Conservation (phyloP, 2,797 vertebrate genomes). For the Trichosurus vulpecula region DNA sequence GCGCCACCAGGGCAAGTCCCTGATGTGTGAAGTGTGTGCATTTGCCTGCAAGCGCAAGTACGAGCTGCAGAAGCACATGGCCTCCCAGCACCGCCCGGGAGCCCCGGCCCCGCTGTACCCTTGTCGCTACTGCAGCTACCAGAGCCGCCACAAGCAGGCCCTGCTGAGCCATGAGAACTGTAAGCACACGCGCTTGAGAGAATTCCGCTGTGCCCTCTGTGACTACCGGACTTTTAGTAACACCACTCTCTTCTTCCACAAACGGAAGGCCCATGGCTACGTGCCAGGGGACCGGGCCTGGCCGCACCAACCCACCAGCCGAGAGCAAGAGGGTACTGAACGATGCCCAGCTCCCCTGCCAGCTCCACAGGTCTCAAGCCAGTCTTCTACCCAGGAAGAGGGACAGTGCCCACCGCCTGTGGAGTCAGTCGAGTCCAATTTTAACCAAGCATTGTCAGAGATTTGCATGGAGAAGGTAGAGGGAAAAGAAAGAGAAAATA, state of each 20-base stretch:
- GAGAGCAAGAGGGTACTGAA: slow-evolving; percentile 86
- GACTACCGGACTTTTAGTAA: slow-evolving; percentile 94
- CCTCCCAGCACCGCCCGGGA: slow-evolving; percentile 88
- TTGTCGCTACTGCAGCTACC: slow-evolving; percentile 95
- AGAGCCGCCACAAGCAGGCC: slow-evolving; percentile 93
- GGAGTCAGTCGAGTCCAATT: background rate
- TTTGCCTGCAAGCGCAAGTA: slow-evolving; percentile 97
- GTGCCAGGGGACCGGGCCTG: slow-evolving; percentile 93
- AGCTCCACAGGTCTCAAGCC: slow-evolving; percentile 51
- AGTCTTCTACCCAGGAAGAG: slow-evolving; percentile 45
- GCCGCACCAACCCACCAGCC: slow-evolving; percentile 90
- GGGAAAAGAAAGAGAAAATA: slow-evolving; percentile 32
- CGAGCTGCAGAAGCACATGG: slow-evolving; percentile 95
- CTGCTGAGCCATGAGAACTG: slow-evolving; percentile 97
- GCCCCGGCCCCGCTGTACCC: slow-evolving; percentile 85
- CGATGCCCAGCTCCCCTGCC: slow-evolving; percentile 28
- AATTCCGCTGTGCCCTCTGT: slow-evolving; percentile 94
- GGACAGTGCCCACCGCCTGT: background rate
- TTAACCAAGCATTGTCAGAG: slow-evolving; percentile 37
- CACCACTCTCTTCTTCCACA: slow-evolving; percentile 97
- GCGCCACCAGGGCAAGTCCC: slow-evolving; percentile 94
- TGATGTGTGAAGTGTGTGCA: slow-evolving; percentile 97
- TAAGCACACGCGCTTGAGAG: slow-evolving; percentile 93
- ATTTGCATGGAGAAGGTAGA: slow-evolving; percentile 29
- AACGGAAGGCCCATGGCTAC: slow-evolving; percentile 94